phyloP scores from a whole-genome alignment of 2,797 vertebrate species.

The Hozukius guyotensis region DNA sequence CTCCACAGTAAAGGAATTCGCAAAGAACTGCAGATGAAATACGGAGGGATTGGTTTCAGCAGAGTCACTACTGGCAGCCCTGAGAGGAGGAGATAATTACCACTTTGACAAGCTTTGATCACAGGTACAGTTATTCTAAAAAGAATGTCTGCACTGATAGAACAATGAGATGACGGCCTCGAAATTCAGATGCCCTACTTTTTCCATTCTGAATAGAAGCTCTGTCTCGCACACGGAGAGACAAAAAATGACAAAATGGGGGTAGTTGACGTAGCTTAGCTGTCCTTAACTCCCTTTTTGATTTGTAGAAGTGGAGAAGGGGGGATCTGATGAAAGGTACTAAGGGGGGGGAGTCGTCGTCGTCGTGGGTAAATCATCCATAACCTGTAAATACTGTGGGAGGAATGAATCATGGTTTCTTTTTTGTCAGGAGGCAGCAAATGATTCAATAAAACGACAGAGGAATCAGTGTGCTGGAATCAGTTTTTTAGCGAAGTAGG shows the following conservation, averaged over 20 bases:
- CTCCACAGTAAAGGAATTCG: constrained; percentile 63
- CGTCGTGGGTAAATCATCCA: constrained; percentile 31
- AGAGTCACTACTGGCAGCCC: constrained; percentile 65
- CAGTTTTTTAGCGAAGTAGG: constrained; percentile 43
- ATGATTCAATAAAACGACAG: constrained; percentile 52
- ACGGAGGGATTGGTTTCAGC: constrained; percentile 68
- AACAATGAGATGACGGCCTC: constrained; percentile 67
- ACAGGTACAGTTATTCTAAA: constrained; percentile 67
- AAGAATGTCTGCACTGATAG: constrained; percentile 69
- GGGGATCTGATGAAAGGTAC: constrained; percentile 36
- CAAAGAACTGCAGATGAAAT: constrained; percentile 66
- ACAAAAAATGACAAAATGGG: constrained; percentile 44
- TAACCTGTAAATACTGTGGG: constrained; percentile 60
- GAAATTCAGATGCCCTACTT: constrained; percentile 50
- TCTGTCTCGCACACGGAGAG: constrained; percentile 33
- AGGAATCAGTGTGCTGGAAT: constrained; percentile 25
- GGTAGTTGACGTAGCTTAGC: constrained; percentile 29
- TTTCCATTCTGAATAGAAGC: constrained; percentile 51
- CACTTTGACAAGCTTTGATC: constrained; percentile 83
- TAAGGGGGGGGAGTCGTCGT: background rate
- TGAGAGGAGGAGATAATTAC: constrained; percentile 73
- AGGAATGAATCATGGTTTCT: constrained; percentile 66
- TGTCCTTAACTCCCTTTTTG: constrained; percentile 35
- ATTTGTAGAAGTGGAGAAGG: constrained; percentile 42
- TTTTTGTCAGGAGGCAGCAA: constrained; percentile 41